Base-by-base conservation (phyloP, 2,113 vertebrate species). In the Lamprotornis superbus region DNA sequence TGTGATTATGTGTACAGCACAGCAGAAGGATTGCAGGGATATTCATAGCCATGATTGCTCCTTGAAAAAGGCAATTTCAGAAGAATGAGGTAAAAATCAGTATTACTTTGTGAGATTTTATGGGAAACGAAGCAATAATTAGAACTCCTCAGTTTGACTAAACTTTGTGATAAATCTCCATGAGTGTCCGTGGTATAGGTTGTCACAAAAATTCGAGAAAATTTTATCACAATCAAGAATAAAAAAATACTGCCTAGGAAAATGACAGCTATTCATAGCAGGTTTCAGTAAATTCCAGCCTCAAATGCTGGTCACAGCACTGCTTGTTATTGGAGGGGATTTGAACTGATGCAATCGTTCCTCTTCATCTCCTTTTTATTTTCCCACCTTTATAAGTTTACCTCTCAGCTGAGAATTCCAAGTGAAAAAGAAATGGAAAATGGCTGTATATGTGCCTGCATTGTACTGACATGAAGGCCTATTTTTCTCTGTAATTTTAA, bases 401-500 rank as follows among this genome's bases (percentile, higher is more conserved):
- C 84, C 79, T 94, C 88, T 96, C 96, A 91, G 56, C 90, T 89
- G 90, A 96, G 94, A 95, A 90, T 95, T 90, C 78, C 57, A 69
- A 49, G 79, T 69, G 91, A 42, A 90, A 90, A 94, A 84, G 84
- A 94, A 87, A 94, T 74, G 83, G 93, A 21, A 95, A 92, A 95
- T 88, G 83, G 74, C 56, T 95, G 68, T 89, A 4, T 79, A 5
- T 86, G 92, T 82, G 88, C 84, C 83, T 83, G 78, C 76, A 47
- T 47, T 91, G 83, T 84, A n/a, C 89, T 96, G 87, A 75, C 82
- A 81, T 31, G 83, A 83, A 95, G 84, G 82, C 83, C 86, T 83
- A 52, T 96, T 96, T 97, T 89, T 84, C 80, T 94, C 81, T 71
- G 89, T 93, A 90, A 93, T 97, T 97, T 97, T 93, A 87, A 95